Base-by-base conservation (phyloP, 2,888 invertebrate species). In the Papilio protenor region DNA sequence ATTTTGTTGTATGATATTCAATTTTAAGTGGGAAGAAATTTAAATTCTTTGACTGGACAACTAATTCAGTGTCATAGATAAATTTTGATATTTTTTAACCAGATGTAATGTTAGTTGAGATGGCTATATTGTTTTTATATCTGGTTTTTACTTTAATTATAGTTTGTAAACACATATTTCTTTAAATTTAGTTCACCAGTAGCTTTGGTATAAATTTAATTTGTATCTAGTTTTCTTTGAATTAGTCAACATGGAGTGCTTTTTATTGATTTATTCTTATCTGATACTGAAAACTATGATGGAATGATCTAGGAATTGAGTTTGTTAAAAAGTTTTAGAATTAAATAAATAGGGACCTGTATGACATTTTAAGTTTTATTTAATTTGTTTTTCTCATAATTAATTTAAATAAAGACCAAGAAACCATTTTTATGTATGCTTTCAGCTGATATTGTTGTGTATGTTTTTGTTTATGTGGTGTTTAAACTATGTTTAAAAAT, bases 391-490 rank as follows among this genome's bases (percentile, higher is more conserved):
- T 74, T 21, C n/a, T 49, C 76, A 72, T 76, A 45, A 66, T 66
- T 77, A 49, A 21, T 27, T 33, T n/a, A 27, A 10, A 70, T 66
- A 66, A 73, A 73, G 69, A 74, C 73, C 76, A 79, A 73, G 70
- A 61, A 74, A 79, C 40, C 27, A 45, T 21, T 64, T 61, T 59
- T 33, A 5, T 76, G 71, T 73, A 71, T 74, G 79, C 76, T 76
- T 76, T 59, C 55, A 73, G 79, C 79, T 61, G 59, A 61, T 73
- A 49, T 75, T 78, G 45, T 75, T 52, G 40, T 70, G 4, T 66
- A 40, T 73, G 45, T 73, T 3, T 18, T 52, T 27, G 21, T 73
- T n/a, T 10, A 27, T 52, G 11, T 73, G 33, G 27, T 70, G 49
- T 72, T 72, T 27, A 27, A 72, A 72, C 0, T 52, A 52, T 52